These are phyloP conservation scores for Drosophila pallidifrons DNA, from an alignment of 1,140 invertebrate species.

Conservation along the genomic window DNA sequence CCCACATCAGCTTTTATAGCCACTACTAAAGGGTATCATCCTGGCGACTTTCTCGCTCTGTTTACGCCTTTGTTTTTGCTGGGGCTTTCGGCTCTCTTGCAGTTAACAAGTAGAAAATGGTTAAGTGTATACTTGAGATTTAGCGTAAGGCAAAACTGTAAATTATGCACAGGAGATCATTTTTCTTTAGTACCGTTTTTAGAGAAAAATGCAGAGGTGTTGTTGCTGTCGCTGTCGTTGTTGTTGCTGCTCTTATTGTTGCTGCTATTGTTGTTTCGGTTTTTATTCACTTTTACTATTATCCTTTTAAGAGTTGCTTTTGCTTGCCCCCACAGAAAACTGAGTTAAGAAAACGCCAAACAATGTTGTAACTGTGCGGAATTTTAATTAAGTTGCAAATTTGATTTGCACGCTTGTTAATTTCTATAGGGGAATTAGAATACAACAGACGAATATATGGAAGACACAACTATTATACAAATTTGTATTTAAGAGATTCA, in stretches of 20 bases:
- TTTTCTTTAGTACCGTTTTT: slow-evolving; percentile 62
- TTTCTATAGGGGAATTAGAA: slow-evolving; percentile 45
- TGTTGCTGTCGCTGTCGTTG: not conserved
- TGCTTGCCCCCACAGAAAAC: not conserved
- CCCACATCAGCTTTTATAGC: not conserved
- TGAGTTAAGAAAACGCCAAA: slow-evolving; percentile 49
- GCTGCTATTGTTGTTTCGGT: slow-evolving; percentile 15
- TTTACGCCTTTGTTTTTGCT: slow-evolving; percentile 16
- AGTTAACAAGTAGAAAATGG: slow-evolving; percentile 81
- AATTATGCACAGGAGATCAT: slow-evolving; percentile 83
- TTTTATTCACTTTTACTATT: slow-evolving; percentile 47
- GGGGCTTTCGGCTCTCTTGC: slow-evolving; percentile 65
- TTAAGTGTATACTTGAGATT: slow-evolving; percentile 82
- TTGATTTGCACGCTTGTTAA: slow-evolving; percentile 77
- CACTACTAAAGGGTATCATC: not conserved
- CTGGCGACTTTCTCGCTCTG: not conserved
- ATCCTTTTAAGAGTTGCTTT: slow-evolving; percentile 27
- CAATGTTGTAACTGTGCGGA: slow-evolving; percentile 60
- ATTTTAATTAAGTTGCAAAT: slow-evolving; percentile 81
- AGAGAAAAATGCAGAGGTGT: slow-evolving; percentile 24
- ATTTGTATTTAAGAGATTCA: no score
- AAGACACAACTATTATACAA: not conserved
- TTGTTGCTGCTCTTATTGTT: slow-evolving; percentile 24
- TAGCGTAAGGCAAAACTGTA: slow-evolving; percentile 76
- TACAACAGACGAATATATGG: not conserved